phyloP scores from a whole-genome alignment of 2,797 vertebrate genomes.

The Pteropus rufus region DNA sequence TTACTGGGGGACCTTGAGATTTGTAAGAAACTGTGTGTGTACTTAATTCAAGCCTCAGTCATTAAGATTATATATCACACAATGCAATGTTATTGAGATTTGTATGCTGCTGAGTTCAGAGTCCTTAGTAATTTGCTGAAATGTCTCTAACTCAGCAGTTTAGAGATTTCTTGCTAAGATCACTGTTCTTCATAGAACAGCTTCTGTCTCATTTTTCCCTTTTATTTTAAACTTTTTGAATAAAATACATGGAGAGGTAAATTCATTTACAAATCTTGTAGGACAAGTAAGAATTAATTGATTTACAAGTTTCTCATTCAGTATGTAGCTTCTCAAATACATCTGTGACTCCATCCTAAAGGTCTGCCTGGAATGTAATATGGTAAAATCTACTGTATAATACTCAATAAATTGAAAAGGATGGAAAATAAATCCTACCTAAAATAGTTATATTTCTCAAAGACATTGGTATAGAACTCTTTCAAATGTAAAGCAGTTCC shows the following conservation, averaged over 20 bases:
- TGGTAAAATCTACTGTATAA: conserved; percentile 55
- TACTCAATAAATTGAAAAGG: conserved; percentile 27
- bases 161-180: conserved; percentile 21
- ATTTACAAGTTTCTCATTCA: conserved; percentile 34
- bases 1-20: conserved; percentile 12
- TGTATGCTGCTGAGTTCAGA: conserved; percentile 26
- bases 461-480: conserved; percentile 23
- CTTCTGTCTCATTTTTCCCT: neutral
- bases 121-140: conserved; percentile 55
- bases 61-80: conserved; percentile 39
- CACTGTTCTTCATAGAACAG: neutral
- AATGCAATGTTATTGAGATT: conserved; percentile 13
- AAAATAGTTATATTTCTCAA: conserved; percentile 49
- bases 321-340: conserved; percentile 30
- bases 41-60: conserved; percentile 48
- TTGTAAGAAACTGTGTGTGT: neutral
- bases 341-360: neutral
- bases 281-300: conserved; percentile 51
- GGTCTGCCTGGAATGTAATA: conserved; percentile 3
- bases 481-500: conserved; percentile 62
- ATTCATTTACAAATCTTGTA: neutral
- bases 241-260: neutral
- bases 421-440: conserved; percentile 53
- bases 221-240: conserved; percentile 36
- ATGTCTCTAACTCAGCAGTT: conserved; percentile 45